phyloP scores from a whole-genome alignment of 2,888 invertebrate species.

The Caenorhabditis angaria region DNA sequence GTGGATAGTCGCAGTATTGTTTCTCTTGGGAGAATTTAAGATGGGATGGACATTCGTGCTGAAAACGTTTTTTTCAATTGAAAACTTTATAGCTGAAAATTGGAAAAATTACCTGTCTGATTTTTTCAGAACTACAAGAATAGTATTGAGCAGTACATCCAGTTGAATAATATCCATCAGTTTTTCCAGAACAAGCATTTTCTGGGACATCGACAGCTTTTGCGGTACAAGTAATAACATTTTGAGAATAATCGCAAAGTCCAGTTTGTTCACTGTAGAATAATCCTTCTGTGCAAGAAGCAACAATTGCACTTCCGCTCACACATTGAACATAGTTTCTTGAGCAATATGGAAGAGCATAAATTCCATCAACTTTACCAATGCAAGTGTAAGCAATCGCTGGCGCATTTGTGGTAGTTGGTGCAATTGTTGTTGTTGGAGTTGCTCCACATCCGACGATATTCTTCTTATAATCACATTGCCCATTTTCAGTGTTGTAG shows the following conservation, averaged over 20 bases:
- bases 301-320: conserved; percentile 21
- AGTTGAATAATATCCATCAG: conserved; percentile 55
- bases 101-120: conserved; percentile 28
- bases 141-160: conserved; percentile 55
- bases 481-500: conserved; percentile 39
- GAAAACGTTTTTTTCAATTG: no score
- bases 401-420: not conserved
- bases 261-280: conserved; percentile 51
- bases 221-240: conserved; percentile 36
- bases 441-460: conserved; percentile 55
- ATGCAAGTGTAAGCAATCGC: conserved; percentile 17
- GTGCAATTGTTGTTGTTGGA: conserved; percentile 19
- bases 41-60: conserved; percentile 37
- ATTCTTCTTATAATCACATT: conserved; percentile 49
- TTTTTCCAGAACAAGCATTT: conserved; percentile 47
- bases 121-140: conserved; percentile 45
- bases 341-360: conserved; percentile 49
- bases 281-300: conserved; percentile 35
- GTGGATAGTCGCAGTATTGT: conserved; percentile 32
- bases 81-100: no score
- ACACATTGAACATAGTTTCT: conserved; percentile 50
- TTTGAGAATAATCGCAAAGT: conserved; percentile 49
- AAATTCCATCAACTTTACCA: conserved; percentile 48
- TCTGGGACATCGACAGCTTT: conserved; percentile 2
- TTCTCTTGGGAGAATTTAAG: conserved; percentile 37